Percentiles rank a stretch among this genome's conserved stretches.
These are phyloP conservation scores for Arenaria interpres DNA, from an alignment of 2,113 vertebrate species.

Conservation along the genomic window DNA sequence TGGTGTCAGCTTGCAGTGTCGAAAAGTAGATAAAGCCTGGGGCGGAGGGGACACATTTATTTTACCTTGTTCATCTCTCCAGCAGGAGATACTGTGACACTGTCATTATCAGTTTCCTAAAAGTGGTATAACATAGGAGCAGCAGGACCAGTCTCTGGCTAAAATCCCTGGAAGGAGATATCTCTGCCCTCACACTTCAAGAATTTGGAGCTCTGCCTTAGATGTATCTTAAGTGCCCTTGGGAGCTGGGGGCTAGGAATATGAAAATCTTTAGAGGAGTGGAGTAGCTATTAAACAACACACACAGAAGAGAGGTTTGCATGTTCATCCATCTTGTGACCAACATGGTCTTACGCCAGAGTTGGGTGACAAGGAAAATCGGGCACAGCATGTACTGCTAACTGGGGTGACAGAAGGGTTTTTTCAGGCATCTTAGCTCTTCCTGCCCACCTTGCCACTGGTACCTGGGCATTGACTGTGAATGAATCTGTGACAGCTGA, in stretches of 20 bases:
- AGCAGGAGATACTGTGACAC: not conserved
- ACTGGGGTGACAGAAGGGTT: rapidly evolving
- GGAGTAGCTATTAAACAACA: not conserved
- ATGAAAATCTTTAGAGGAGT: not conserved
- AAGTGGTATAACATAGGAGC: not conserved
- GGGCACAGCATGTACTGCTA: not conserved
- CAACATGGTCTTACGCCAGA: not conserved
- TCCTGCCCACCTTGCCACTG: not conserved
- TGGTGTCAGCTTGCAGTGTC: not conserved
- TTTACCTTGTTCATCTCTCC: not conserved
- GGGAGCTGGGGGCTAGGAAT: not conserved
- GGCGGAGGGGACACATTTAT: not conserved
- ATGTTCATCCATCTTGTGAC: rapidly evolving
- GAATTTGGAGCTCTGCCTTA: not conserved
- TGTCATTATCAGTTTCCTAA: not conserved
- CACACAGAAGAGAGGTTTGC: not conserved
- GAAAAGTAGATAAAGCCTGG: not conserved
- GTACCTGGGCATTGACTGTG: not conserved
- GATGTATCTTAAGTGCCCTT: not conserved
- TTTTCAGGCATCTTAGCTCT: not conserved
- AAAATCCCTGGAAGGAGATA: not conserved
- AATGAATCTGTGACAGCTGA: not conserved
- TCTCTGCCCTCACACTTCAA: not conserved
- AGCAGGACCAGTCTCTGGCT: not conserved
- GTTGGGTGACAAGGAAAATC: not conserved